Evolutionary conservation across 2,888 invertebrate genomes (phyloP), one percentile per base, ranked within the genome.

Genomic region (Taenaris catops): DNA sequence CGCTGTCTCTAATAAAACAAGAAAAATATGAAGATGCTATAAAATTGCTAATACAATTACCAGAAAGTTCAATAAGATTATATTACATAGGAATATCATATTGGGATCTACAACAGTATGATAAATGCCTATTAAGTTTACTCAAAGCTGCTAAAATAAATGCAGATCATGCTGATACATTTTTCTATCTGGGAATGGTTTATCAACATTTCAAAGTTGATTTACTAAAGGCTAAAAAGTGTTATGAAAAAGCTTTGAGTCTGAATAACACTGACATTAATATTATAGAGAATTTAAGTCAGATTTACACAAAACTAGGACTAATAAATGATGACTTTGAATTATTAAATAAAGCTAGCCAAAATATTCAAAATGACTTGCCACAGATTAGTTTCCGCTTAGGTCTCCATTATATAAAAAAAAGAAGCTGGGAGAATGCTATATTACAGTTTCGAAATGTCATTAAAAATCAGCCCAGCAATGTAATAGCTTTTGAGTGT

Each of bases 341-440:
- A 42, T 70, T 95, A 29, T 63, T 95, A 17, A 71, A 83, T 50
- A 88, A 75, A 48, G 51, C 78, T 53, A 54, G 62, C 17, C 76
- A 83, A 43, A 70, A 87, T 55, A 84, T 87, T 46, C 71, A 71
- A 9, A 67, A 58, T 20, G 81, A 87, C 27, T 88, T 90, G 20
- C 89, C 91, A 46, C 96, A 96, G 94, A 91, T 96, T 8, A 91
- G 94, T 89, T 88, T 96, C 31, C 92, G 96, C 63, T 83, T 97
- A 29, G 97, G 97, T 1, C 78, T 97, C 26, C 91, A 94, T 65
- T 92, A 95, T 66, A 84, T 95, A 44, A 92, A 91, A 52, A 89
- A 90, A 49, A 91, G 90, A 45, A 91, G 95, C 49, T 91, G 91
- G 61, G 89, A 90, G 46, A 90, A 91, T 56, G 94, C 97, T 7